A percentile compares a stretch with the other conserved stretches of the same genome.
phyloP scores from a whole-genome alignment of 2,888 invertebrate species.

The Molorchus minor region DNA sequence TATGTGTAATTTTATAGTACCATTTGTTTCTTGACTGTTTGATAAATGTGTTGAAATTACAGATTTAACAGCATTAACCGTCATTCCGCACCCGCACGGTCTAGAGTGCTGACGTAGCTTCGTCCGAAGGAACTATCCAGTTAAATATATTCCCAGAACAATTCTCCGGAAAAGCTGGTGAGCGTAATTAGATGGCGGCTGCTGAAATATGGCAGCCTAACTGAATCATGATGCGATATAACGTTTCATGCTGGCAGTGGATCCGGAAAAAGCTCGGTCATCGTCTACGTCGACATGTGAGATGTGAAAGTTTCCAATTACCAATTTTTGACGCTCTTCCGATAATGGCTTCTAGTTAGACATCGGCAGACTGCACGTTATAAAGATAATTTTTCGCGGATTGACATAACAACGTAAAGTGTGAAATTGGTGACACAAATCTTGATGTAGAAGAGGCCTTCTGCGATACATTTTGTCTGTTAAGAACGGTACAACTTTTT shows the following conservation, averaged over 20 bases:
- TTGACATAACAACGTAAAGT: too few relatives aligned
- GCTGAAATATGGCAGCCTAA: constrained; percentile 16
- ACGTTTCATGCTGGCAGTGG: constrained; percentile 6
- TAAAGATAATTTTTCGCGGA: too few relatives aligned
- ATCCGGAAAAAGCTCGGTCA: constrained; percentile 10
- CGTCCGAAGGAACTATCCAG: not conserved
- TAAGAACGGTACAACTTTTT: too few relatives aligned
- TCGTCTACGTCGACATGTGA: constrained; percentile 11
- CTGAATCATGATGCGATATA: constrained; percentile 15
- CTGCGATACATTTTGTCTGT: too few relatives aligned
- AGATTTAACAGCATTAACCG: too few relatives aligned
- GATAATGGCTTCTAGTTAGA: not conserved
- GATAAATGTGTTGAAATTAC: too few relatives aligned
- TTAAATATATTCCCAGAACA: constrained; percentile 15
- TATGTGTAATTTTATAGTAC: too few relatives aligned
- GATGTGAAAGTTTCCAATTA: constrained; percentile 10
- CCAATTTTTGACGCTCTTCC: not conserved
- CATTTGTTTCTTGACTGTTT: too few relatives aligned
- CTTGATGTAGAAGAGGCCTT: too few relatives aligned
- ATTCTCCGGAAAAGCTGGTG: constrained; percentile 4
- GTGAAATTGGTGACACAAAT: too few relatives aligned
- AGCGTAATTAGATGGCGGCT: constrained; percentile 16
- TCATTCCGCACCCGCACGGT: not conserved
- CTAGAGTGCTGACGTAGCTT: not conserved
- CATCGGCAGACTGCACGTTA: constrained; percentile 3